phyloP scores from a whole-genome alignment of 2,797 vertebrate genomes.

The Eutrigla gurnardus region DNA sequence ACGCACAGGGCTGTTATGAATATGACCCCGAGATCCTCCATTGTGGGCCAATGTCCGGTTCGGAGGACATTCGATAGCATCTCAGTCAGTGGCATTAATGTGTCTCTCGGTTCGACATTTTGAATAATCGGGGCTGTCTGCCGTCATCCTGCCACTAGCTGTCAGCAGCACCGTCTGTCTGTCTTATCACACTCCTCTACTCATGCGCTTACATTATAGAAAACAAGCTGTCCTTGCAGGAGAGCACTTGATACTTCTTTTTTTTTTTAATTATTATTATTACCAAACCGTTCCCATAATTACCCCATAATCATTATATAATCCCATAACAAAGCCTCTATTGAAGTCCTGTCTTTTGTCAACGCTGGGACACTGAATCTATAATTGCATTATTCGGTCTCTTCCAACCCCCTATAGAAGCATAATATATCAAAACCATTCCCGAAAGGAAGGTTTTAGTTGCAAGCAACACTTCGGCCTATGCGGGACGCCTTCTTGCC shows the following conservation, averaged over 20 bases:
- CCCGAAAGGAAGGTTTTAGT: slow-evolving; percentile 82
- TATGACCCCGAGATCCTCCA: slow-evolving; percentile 70
- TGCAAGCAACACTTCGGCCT: slow-evolving; percentile 70
- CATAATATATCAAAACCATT: slow-evolving; percentile 87
- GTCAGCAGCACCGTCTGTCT: slow-evolving; percentile 84
- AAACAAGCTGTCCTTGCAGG: slow-evolving; percentile 89
- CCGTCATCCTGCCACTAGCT: slow-evolving; percentile 88
- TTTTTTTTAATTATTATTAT: slow-evolving; percentile 79
- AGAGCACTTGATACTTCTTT: slow-evolving; percentile 93
- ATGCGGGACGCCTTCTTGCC: slow-evolving; percentile 56
- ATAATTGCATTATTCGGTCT: slow-evolving; percentile 96
- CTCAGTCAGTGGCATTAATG: slow-evolving; percentile 89
- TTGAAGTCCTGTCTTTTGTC: slow-evolving; percentile 98
- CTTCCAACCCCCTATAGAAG: slow-evolving; percentile 86
- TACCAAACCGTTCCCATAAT: slow-evolving; percentile 95
- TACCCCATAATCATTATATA: slow-evolving; percentile 99
- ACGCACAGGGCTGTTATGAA: slow-evolving; percentile 58
- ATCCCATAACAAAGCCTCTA: slow-evolving; percentile 98
- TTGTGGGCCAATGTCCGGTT: slow-evolving; percentile 87
- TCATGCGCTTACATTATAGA: slow-evolving; percentile 87
- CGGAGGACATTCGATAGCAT: slow-evolving; percentile 87
- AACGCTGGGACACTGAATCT: slow-evolving; percentile 95
- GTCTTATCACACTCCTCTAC: slow-evolving; percentile 86
- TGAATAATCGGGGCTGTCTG: slow-evolving; percentile 92
- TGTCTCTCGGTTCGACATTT: slow-evolving; percentile 89